phyloP scores from a whole-genome alignment of 1,140 invertebrate genomes.

The Ceratitis capitata region DNA sequence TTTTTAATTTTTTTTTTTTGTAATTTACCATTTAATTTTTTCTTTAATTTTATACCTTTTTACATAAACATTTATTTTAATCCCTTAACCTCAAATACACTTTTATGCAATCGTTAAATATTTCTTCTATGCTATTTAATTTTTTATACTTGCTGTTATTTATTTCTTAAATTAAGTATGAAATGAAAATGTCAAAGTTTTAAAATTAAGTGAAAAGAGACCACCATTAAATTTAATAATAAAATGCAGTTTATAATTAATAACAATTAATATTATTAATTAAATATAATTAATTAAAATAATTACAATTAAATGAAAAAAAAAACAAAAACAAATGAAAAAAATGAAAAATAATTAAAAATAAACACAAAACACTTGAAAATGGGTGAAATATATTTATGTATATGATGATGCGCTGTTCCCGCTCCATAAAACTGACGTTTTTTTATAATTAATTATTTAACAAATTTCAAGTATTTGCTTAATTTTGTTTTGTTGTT shows the following conservation, averaged over 20 bases:
- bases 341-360: not conserved
- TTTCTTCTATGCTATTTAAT: too few species aligned
- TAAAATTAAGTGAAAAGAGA: slow-evolving; percentile 33
- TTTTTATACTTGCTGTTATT: too few species aligned
- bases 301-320: not conserved
- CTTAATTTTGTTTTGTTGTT: not conserved
- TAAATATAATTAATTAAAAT: not conserved
- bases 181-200: slow-evolving; percentile 22
- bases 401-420: not conserved
- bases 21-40: too few species aligned
- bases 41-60: too few species aligned
- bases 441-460: not conserved
- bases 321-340: not conserved
- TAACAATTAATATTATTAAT: slow-evolving; percentile 19
- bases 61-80: too few species aligned
- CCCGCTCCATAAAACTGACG: not conserved
- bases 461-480: not conserved
- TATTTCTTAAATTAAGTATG: too few species aligned
- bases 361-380: not conserved
- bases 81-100: not conserved
- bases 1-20: not conserved
- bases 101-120: too few species aligned
- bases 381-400: not conserved
- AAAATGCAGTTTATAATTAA: not conserved
- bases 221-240: slow-evolving; percentile 35